A percentile compares a stretch with the other conserved stretches of the same genome.
Conservation (phyloP, 2,888 invertebrate species). For the Atethmia centrago region DNA sequence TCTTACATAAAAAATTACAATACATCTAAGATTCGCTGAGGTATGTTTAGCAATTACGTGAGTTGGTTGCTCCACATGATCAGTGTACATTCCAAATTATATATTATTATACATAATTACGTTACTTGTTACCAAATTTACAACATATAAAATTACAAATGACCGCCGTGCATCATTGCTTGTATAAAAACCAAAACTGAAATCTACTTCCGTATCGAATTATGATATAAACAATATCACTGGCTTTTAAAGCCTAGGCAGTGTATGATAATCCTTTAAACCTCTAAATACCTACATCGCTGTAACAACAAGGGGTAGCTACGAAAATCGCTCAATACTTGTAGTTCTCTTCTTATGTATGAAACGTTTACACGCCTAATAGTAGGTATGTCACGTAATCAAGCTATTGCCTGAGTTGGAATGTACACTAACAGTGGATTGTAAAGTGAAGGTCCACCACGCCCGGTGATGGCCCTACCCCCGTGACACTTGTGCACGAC, state of each 20-base stretch:
- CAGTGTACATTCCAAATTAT: slow-evolving; percentile 77
- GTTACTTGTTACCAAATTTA: slow-evolving; percentile 43
- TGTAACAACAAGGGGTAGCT: slow-evolving; percentile 30
- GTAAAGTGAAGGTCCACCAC: slow-evolving; percentile 34
- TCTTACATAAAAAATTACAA: slow-evolving; percentile 66
- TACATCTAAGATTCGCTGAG: slow-evolving; percentile 69
- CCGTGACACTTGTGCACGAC: slow-evolving; percentile 42
- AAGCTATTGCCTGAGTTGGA: slow-evolving; percentile 64
- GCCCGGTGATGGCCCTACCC: slow-evolving; percentile 36
- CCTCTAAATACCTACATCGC: slow-evolving; percentile 47
- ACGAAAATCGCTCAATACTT: slow-evolving; percentile 36
- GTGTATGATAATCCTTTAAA: slow-evolving; percentile 71
- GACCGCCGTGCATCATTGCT: slow-evolving; percentile 48
- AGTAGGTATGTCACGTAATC: slow-evolving; percentile 35
- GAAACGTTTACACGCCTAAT: slow-evolving; percentile 60
- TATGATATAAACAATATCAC: slow-evolving; percentile 68
- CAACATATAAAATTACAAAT: slow-evolving; percentile 50
- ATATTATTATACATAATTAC: slow-evolving; percentile 41
- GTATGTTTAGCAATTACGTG: slow-evolving; percentile 67
- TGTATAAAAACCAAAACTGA: slow-evolving; percentile 25
- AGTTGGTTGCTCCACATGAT: slow-evolving; percentile 55
- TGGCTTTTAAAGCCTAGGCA: slow-evolving; percentile 78
- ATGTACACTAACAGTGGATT: slow-evolving; percentile 75
- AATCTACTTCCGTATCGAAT: slow-evolving; percentile 36
- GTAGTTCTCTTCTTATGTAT: slow-evolving; percentile 39